These are phyloP conservation scores for Zosterops pallidus DNA, from an alignment of 2,113 vertebrate genomes.

Conservation along the genomic window DNA sequence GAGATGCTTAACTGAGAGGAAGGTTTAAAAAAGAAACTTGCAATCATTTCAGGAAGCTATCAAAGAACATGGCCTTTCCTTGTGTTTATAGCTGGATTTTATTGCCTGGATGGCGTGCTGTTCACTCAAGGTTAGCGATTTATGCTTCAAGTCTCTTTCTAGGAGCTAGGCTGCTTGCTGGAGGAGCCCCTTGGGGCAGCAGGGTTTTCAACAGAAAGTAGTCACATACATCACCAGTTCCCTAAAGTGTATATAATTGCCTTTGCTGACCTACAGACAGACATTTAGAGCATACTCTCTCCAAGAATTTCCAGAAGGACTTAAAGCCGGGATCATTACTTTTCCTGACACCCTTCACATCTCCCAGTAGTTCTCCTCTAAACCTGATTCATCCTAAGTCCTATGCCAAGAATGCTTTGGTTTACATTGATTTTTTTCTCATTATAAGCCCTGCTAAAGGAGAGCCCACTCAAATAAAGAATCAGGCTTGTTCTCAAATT, in stretches of 20 bases:
- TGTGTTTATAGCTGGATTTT: neutral
- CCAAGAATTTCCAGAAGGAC: conserved; percentile 1
- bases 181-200: neutral
- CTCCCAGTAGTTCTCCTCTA: neutral
- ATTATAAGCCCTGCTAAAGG: neutral
- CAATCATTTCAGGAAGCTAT: neutral
- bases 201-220: conserved; percentile 33
- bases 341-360: neutral
- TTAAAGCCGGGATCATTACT: neutral
- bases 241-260: neutral
- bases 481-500: neutral
- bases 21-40: neutral
- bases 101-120: neutral
- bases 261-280: conserved; percentile 1
- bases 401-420: neutral
- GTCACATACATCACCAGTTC: conserved; percentile 6
- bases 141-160: neutral
- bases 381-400: neutral
- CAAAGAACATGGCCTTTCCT: neutral
- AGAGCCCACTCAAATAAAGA: neutral
- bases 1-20: neutral
- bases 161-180: neutral
- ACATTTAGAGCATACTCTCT: neutral
- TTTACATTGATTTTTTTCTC: neutral
- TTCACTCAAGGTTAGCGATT: neutral